Conservation (phyloP, 2,113 vertebrate genomes). For the Dendropsophus ebraccatus region DNA sequence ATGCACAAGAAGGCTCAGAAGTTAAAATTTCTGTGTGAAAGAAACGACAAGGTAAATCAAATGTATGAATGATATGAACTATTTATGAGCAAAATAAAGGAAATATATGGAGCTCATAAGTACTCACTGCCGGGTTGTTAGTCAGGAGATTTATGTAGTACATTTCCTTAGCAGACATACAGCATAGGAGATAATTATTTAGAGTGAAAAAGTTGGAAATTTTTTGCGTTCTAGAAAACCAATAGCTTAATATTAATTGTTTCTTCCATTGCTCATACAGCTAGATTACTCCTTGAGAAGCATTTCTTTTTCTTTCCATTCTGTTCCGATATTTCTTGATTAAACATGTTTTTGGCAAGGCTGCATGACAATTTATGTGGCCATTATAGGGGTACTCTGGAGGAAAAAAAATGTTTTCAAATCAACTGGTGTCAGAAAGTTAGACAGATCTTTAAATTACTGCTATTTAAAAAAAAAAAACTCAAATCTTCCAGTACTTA, state of each 20-base stretch:
- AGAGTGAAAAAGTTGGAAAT: background rate
- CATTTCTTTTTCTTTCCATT: background rate
- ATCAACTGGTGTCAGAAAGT: too few species aligned
- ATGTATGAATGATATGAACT: background rate
- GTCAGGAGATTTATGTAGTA: background rate
- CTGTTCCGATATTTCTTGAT: background rate
- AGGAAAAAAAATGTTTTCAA: too few species aligned
- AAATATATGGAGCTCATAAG: background rate
- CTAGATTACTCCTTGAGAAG: background rate
- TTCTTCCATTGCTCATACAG: background rate
- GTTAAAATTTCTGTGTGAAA: conserved; percentile 93
- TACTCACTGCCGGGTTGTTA: background rate
- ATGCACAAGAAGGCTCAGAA: conserved; percentile 97
- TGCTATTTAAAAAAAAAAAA: too few species aligned
- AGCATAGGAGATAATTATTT: background rate
- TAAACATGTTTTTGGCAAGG: background rate
- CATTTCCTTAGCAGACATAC: background rate
- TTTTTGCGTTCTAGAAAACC: background rate
- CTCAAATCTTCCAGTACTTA: too few species aligned
- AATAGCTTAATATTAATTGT: background rate
- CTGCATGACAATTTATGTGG: too few species aligned
- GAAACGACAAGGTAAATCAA: conserved; percentile 91
- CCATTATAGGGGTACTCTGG: too few species aligned
- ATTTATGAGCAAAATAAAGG: conserved; percentile 4
- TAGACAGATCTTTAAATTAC: too few species aligned